These are phyloP conservation scores for Malurus alboscapulatus DNA, from an alignment of 2,113 vertebrate genomes.

Conservation along the genomic window DNA sequence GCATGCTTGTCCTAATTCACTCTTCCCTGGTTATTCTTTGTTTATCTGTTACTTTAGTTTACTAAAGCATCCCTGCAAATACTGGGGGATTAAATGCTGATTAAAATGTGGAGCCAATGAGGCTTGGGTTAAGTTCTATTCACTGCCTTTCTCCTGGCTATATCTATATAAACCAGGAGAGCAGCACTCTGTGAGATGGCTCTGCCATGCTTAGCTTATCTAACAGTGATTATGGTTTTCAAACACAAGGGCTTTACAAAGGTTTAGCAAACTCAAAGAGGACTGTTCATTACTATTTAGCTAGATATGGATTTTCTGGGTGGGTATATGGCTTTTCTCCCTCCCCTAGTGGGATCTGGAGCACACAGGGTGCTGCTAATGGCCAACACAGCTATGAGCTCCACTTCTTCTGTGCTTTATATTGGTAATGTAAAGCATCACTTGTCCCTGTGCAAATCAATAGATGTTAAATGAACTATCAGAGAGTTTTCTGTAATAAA, in stretches of 20 bases:
- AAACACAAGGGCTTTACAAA: background rate
- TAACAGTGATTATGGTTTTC: background rate
- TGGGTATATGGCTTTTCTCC: background rate
- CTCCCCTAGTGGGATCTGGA: background rate
- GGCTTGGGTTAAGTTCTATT: background rate
- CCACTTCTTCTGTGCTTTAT: background rate
- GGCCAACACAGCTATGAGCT: background rate
- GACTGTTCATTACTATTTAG: background rate
- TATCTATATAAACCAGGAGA: background rate
- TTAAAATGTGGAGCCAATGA: background rate
- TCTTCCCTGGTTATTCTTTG: background rate
- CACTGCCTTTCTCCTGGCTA: background rate
- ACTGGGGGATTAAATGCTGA: background rate
- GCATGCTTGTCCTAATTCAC: background rate
- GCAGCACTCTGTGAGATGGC: fast-evolving
- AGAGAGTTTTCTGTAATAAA: background rate
- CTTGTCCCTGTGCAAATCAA: background rate
- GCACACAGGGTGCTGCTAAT: background rate
- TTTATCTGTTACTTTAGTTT: background rate
- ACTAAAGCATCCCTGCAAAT: background rate
- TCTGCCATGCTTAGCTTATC: background rate
- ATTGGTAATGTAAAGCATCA: background rate
- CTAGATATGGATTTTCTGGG: background rate
- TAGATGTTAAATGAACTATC: background rate
- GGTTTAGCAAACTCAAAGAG: background rate